Percentiles rank a stretch among this genome's conserved stretches.
These are phyloP conservation scores for Scrobipalpa atriplicella DNA, from an alignment of 2,888 invertebrate genomes.

Conservation along the genomic window DNA sequence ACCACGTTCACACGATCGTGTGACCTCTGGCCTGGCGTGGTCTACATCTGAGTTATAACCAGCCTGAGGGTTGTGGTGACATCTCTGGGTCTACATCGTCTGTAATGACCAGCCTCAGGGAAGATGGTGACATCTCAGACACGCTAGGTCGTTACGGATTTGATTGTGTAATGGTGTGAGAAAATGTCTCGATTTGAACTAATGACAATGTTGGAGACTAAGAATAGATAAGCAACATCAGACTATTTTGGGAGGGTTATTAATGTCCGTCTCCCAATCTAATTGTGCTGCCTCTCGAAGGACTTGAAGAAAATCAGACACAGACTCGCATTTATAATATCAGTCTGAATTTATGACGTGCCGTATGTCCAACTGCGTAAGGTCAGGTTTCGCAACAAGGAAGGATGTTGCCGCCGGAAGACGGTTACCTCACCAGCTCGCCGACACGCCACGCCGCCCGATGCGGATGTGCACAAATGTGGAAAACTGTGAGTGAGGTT, in stretches of 20 bases:
- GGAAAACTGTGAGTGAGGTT: neutral
- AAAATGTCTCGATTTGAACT: neutral
- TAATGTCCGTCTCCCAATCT: too few relatives aligned
- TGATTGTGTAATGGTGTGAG: constrained; percentile 3
- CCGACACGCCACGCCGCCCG: constrained; percentile 6
- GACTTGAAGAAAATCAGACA: too few relatives aligned
- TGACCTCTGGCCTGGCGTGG: constrained; percentile 15
- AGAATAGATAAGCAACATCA: too few relatives aligned
- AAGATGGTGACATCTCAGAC: constrained; percentile 3
- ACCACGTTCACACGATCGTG: constrained; percentile 4
- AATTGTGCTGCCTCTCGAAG: too few relatives aligned
- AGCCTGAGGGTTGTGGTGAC: neutral
- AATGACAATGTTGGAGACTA: too few relatives aligned
- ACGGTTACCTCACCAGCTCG: constrained; percentile 21
- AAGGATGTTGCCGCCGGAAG: constrained; percentile 28
- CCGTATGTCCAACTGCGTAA: constrained; percentile 37
- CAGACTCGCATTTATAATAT: neutral
- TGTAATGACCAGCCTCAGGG: neutral
- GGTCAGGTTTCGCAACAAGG: constrained; percentile 44
- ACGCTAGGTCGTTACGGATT: constrained; percentile 1
- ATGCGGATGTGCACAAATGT: constrained; percentile 14
- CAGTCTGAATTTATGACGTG: neutral
- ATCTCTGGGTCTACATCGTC: neutral
- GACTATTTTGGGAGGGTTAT: too few relatives aligned
- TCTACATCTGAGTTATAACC: constrained; percentile 1